Conservation (phyloP, 1,140 invertebrate genomes). For the Bactericera cockerelli region DNA sequence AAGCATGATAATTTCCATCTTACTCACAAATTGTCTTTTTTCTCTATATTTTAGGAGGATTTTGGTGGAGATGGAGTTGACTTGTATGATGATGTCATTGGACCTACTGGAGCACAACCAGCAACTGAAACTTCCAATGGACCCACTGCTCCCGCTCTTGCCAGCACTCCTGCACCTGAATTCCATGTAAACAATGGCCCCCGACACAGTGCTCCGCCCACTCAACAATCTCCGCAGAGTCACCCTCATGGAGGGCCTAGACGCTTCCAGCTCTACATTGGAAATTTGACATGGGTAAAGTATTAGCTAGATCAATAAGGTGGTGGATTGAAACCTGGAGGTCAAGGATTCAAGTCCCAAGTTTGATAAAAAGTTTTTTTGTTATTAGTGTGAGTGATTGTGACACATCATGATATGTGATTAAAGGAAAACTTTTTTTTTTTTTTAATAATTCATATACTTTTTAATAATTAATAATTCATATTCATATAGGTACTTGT, state of each 20-base stretch:
- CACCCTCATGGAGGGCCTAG: conserved; percentile 37
- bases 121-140: conserved; percentile 23
- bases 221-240: conserved; percentile 54
- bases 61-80: conserved; percentile 74
- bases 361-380: too few relatives aligned
- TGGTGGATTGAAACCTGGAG: too few relatives aligned
- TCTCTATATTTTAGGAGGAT: conserved; percentile 65
- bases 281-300: conserved; percentile 82
- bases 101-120: conserved; percentile 24
- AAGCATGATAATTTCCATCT: too few relatives aligned
- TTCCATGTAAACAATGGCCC: conserved; percentile 16
- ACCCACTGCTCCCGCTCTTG: conserved; percentile 6
- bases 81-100: conserved; percentile 90
- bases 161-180: background rate
- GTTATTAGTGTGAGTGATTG: too few relatives aligned
- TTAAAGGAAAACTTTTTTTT: too few relatives aligned
- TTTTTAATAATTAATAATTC: too few relatives aligned
- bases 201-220: conserved; percentile 45
- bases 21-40: too few relatives aligned
- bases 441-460: too few relatives aligned
- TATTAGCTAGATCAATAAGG: too few relatives aligned
- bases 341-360: too few relatives aligned
- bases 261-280: conserved; percentile 81
- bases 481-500: too few relatives aligned
- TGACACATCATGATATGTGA: too few relatives aligned